Conservation (phyloP, 2,113 vertebrate species). For the Shinisaurus crocodilurus region DNA sequence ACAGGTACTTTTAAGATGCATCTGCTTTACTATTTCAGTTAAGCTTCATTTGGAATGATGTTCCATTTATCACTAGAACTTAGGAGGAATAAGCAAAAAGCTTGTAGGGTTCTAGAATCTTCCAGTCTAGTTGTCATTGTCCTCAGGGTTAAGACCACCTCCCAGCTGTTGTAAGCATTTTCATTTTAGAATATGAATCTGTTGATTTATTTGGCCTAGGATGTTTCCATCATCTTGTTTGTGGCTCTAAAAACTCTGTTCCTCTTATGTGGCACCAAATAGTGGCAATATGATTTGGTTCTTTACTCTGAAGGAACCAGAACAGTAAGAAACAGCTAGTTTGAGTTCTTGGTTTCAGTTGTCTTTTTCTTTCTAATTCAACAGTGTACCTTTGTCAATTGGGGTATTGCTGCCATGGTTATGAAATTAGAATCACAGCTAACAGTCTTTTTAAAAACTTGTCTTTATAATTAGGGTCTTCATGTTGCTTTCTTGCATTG, state of each 20-base stretch:
- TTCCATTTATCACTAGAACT: not conserved
- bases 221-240: not conserved
- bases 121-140: not conserved
- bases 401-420: not conserved
- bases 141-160: not conserved
- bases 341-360: not conserved
- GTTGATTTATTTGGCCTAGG: not conserved
- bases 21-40: not conserved
- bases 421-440: not conserved
- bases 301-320: not conserved
- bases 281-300: not conserved
- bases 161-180: not conserved
- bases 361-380: not conserved
- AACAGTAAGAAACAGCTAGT: not conserved
- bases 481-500: slow-evolving; percentile 98
- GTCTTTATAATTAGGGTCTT: slow-evolving; percentile 87
- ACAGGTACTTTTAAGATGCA: slow-evolving; percentile 81
- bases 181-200: not conserved
- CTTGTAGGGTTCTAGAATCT: not conserved
- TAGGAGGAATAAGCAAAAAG: not conserved
- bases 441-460: not conserved
- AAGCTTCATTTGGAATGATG: not conserved
- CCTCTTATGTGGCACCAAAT: not conserved
- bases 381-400: not conserved
- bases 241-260: not conserved